These are phyloP conservation scores for Philopotamus ludificatus DNA, from an alignment of 1,140 invertebrate genomes.

Conservation along the genomic window DNA sequence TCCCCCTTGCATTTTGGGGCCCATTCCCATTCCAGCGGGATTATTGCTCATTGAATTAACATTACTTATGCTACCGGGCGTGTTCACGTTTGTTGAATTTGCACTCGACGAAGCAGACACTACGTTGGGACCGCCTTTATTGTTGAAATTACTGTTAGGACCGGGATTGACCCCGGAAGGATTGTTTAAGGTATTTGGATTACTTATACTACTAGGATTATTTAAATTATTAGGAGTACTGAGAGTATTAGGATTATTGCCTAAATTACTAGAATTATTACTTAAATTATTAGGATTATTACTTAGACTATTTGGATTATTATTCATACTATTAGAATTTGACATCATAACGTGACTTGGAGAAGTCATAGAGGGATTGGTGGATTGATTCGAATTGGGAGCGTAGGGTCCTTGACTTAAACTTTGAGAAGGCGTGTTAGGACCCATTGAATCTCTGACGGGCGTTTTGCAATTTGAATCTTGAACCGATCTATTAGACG, in stretches of 20 bases:
- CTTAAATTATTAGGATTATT: slow-evolving; percentile 18
- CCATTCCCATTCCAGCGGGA: slow-evolving; percentile 26
- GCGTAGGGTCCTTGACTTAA: slow-evolving; percentile 53
- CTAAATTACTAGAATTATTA: slow-evolving; percentile 20
- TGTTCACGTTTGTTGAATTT: slow-evolving; percentile 25
- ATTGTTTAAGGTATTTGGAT: slow-evolving; percentile 23
- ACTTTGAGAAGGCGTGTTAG: slow-evolving; percentile 24
- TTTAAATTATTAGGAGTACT: slow-evolving; percentile 19
- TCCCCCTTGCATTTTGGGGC: slow-evolving; percentile 23
- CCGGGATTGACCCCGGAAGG: slow-evolving; percentile 6
- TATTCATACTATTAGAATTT: slow-evolving; percentile 11
- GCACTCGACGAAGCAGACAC: slow-evolving; percentile 20
- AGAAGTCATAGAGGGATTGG: slow-evolving; percentile 38
- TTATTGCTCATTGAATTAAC: slow-evolving; percentile 19
- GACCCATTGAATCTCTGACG: slow-evolving; percentile 44
- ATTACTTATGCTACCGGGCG: slow-evolving; percentile 21
- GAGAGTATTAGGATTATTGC: slow-evolving; percentile 28
- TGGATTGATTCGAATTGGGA: slow-evolving; percentile 45
- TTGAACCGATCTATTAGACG: slow-evolving; percentile 53
- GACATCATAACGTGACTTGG: slow-evolving; percentile 28
- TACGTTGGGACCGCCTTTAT: neutral
- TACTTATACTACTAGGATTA: slow-evolving; percentile 26
- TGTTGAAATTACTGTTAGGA: slow-evolving; percentile 22
- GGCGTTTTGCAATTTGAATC: slow-evolving; percentile 53
- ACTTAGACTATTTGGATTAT: slow-evolving; percentile 20